phyloP scores from a whole-genome alignment of 2,797 vertebrate species.

The Aldrovandia affinis region DNA sequence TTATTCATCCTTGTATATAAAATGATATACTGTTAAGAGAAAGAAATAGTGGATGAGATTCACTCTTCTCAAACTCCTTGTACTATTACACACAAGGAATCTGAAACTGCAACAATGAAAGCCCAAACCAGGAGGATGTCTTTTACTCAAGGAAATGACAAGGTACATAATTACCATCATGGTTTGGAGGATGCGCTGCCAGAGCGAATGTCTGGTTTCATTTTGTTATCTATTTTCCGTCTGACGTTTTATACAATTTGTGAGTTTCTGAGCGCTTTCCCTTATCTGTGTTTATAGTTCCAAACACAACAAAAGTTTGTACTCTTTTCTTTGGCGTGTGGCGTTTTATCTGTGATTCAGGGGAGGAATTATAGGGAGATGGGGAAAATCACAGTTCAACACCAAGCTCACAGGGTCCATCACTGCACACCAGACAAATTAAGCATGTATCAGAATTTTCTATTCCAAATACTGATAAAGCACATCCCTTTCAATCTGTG shows the following conservation, averaged over 20 bases:
- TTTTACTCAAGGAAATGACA: neutral
- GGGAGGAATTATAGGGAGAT: constrained; percentile 46
- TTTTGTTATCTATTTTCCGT: constrained; percentile 47
- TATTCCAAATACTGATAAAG: constrained; percentile 62
- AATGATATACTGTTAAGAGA: neutral
- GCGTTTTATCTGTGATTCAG: constrained; percentile 53
- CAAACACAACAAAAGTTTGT: constrained; percentile 50
- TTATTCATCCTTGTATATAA: neutral
- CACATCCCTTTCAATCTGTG: constrained; percentile 32
- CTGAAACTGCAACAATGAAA: neutral
- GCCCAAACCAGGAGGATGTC: neutral
- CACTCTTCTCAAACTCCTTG: neutral
- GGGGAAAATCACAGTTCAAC: constrained; percentile 38
- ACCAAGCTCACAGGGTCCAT: constrained; percentile 22
- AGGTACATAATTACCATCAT: neutral
- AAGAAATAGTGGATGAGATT: neutral
- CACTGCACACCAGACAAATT: constrained; percentile 52
- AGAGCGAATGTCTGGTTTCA: neutral
- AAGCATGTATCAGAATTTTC: constrained; percentile 67
- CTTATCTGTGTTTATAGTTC: constrained; percentile 50
- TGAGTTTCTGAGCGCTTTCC: constrained; percentile 27
- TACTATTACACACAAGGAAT: neutral
- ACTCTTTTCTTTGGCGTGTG: constrained; percentile 45
- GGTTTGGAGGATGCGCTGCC: neutral
- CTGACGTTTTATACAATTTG: constrained; percentile 53